phyloP scores from a whole-genome alignment of 1,140 invertebrate genomes.

The Glossosoma conforme region DNA sequence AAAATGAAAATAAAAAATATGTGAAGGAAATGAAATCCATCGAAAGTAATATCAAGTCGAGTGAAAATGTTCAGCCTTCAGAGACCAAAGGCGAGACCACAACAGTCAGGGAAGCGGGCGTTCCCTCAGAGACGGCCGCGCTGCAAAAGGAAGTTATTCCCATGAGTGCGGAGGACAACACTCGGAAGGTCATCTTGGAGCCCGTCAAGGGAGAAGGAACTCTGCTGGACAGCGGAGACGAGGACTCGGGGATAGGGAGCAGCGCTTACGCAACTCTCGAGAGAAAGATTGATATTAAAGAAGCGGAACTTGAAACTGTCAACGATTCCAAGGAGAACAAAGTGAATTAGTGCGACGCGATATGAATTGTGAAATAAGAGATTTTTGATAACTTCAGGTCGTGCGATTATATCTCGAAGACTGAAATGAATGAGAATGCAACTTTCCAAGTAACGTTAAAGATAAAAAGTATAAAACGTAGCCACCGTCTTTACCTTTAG shows the following conservation, averaged over 20 bases:
- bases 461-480: neutral
- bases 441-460: neutral
- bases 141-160: constrained; percentile 25
- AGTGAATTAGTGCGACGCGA: constrained; percentile 12
- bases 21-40: too few relatives aligned
- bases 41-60: neutral
- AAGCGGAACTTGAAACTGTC: neutral
- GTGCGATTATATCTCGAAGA: neutral
- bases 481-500: neutral
- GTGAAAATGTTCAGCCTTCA: neutral
- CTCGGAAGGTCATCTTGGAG: constrained; percentile 31
- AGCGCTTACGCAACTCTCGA: constrained; percentile 52
- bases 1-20: too few relatives aligned
- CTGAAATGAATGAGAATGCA: neutral
- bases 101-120: too few relatives aligned
- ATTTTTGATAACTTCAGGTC: neutral
- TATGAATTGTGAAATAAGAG: neutral
- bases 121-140: constrained; percentile 6
- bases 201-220: constrained; percentile 52
- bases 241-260: constrained; percentile 56
- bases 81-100: neutral
- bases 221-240: constrained; percentile 54
- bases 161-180: constrained; percentile 13
- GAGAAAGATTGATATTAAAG: constrained; percentile 36
- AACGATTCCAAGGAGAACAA: constrained; percentile 14